Conservation (phyloP, 2,797 vertebrate species). For the Chromobotia macracanthus region DNA sequence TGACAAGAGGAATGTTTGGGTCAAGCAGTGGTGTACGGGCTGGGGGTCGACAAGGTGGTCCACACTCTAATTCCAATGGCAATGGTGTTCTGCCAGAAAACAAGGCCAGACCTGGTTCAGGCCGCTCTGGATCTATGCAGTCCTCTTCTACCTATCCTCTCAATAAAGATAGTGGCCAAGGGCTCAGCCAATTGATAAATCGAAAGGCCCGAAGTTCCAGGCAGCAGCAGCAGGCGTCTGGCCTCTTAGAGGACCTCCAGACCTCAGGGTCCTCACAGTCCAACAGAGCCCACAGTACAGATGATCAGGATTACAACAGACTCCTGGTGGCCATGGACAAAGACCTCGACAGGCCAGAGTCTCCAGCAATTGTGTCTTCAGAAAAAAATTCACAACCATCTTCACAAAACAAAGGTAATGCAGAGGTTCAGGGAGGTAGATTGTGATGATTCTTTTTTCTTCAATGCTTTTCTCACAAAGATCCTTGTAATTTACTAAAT, state of each 20-base stretch:
- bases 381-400: constrained; percentile 85
- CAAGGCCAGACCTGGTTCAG: constrained; percentile 79
- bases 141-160: constrained; percentile 66
- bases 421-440: neutral
- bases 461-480: neutral
- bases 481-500: constrained; percentile 7
- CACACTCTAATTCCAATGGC: constrained; percentile 75
- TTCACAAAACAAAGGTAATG: constrained; percentile 89
- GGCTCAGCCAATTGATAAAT: constrained; percentile 77
- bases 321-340: constrained; percentile 96
- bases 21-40: constrained; percentile 77
- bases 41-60: constrained; percentile 79
- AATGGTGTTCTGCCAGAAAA: constrained; percentile 80
- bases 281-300: constrained; percentile 78
- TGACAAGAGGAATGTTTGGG: constrained; percentile 82
- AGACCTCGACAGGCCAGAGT: constrained; percentile 89
- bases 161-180: constrained; percentile 76
- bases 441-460: neutral
- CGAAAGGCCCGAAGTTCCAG: constrained; percentile 81
- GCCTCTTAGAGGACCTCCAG: constrained; percentile 76
- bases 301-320: constrained; percentile 86
- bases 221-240: constrained; percentile 72
- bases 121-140: constrained; percentile 84
- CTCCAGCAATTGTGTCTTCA: constrained; percentile 78
- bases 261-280: constrained; percentile 62